Conservation (phyloP, 2,888 invertebrate genomes). For the Slavum lentiscoides region DNA sequence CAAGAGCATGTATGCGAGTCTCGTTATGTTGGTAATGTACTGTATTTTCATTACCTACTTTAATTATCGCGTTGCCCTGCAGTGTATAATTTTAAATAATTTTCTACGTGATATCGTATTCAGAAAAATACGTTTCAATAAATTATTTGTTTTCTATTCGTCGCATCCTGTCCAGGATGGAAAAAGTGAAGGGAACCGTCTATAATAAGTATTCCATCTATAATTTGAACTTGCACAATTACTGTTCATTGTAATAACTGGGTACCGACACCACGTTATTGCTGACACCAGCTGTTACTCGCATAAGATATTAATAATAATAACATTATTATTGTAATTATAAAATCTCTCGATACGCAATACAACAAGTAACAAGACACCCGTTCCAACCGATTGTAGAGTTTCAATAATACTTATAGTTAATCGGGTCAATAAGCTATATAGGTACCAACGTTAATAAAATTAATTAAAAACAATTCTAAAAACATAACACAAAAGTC, state of each 20-base stretch:
- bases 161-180: not conserved
- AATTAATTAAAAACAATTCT: no score
- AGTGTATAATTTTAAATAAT: not conserved
- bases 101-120: not conserved
- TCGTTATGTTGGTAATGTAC: not conserved
- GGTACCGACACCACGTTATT: not conserved
- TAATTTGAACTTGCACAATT: conserved; percentile 23
- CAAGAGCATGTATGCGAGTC: not conserved
- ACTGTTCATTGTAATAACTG: conserved; percentile 21
- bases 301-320: not conserved
- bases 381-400: no score
- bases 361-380: no score
- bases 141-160: not conserved
- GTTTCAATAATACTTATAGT: no score
- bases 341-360: not conserved
- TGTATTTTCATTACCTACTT: not conserved
- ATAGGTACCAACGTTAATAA: no score
- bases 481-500: no score
- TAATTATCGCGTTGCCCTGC: not conserved
- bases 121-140: not conserved
- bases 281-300: not conserved
- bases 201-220: not conserved
- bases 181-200: conserved; percentile 17
- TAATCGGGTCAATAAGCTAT: no score
- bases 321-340: not conserved